Evolutionary conservation across 2,888 invertebrate species (phyloP), one percentile per base, ranked within the genome.

Genomic region (Phasia obesa): DNA sequence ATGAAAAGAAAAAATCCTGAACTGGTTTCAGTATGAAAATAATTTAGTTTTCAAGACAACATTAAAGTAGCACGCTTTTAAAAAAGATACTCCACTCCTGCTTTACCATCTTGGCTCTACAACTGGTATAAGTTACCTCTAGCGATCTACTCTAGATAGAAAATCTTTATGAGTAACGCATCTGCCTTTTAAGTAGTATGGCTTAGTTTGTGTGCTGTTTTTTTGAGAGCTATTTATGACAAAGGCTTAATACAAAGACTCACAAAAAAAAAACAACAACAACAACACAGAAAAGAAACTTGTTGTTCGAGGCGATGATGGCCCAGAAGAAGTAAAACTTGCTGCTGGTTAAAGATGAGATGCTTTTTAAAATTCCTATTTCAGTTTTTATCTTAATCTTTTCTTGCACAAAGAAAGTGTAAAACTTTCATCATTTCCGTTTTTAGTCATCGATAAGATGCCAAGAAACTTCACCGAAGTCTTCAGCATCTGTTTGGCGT

Each of bases 401-500:
- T 49, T 76, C 49, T 38, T 42, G 42, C 62, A 55, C 76, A 79
- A 79, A 79, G 83, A 83, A 83, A 83, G 83, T 83, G 79, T 79
- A 79, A 83, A 83, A 83, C 83, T 83, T 83, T 83, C 83, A 83
- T 83, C 79, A 83, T 79, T 83, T 83, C 83, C 83, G 75, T 82
- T 83, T 71, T 53, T 59, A 80, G 79, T 47, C 57, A 65, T 51
- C 65, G 71, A 65, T 75, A 57, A 38, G n/a, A n/a, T n/a, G n/a
- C 59, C 49, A 49, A 70, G 49, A 70, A 70, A 38, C 47, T 78
- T 23, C 49, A 60, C 23, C 51, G 42, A 60, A 60, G 42, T 64
- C 2, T 73, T 53, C 42, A 42, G 60, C 75, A 65, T 19, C 59
- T 69, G 38, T 23, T 42, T 17, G 3, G 47, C 49, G 17, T 47